Base-by-base conservation (phyloP, 2,113 vertebrate species). In the Scomber colias region DNA sequence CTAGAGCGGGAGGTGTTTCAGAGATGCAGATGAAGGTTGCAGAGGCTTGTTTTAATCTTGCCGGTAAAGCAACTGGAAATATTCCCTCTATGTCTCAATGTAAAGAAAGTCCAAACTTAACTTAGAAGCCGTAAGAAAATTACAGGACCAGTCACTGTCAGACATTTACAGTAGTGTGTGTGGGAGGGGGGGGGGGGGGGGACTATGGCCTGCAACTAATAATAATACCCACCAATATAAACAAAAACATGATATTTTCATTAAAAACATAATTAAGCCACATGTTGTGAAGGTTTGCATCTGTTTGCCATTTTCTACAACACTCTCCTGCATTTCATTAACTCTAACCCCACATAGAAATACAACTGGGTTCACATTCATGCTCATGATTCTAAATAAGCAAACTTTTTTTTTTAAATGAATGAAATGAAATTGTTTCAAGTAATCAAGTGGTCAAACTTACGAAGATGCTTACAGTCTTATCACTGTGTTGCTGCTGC, bases 401-500 rank as follows among this genome's bases (percentile, higher is more conserved):
- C 24, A 81, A 51, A 48, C 2, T 7, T 15, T 15, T 12, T 12
- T 30, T 5, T 55, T 3, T 55, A 7, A 5, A 49, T 1, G 54
- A 66, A 73, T 12, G 62, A 21, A 56, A 27, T 9, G 27, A 10
- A 53, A 44, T 83, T 11, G 55, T 56, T 63, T 76, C 12, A 45
- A 91, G 84, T 69, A 89, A 86, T 73, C 50, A 69, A 89, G 69
- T 17, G 71, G 75, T 24, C 84, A 24, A 80, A 93, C 91, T 94
- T 91, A 93, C 92, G 87, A 92, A 93, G 87, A 93, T 89, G 88
- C 94, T 96, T 93, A 98, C 97, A 92, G 97, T 95, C 94, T 97
- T 97, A 94, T 97, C 96, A 88, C 69, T 96, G 91, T 96, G 96
- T 70, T 98, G 96, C 91, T 97, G 96, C 71, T 97, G 96, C 92